These are phyloP conservation scores for Cyanoderma ruficeps DNA, from an alignment of 2,113 vertebrate genomes.

Conservation along the genomic window DNA sequence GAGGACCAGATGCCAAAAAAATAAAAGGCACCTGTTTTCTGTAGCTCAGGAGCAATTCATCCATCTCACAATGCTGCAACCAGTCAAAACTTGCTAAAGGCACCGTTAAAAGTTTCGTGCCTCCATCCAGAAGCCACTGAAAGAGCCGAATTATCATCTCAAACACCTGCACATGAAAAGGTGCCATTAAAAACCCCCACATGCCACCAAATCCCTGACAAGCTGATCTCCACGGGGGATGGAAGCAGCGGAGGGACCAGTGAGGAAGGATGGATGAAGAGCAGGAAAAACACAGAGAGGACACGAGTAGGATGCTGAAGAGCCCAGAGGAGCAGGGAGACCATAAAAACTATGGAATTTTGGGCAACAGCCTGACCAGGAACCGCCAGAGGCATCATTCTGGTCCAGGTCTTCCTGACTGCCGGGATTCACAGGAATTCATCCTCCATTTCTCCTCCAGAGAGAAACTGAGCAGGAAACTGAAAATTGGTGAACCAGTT, in stretches of 20 bases:
- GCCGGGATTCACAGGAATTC: neutral
- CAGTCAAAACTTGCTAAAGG: neutral
- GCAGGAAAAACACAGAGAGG: neutral
- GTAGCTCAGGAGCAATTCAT: neutral
- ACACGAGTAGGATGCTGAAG: neutral
- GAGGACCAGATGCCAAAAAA: neutral
- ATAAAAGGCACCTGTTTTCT: neutral
- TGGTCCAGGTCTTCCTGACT: neutral
- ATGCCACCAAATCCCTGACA: neutral
- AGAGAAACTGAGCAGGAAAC: neutral
- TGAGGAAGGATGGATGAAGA: neutral
- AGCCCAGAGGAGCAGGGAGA: neutral
- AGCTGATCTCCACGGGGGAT: neutral
- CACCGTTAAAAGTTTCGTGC: fast-evolving
- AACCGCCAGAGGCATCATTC: fast-evolving
- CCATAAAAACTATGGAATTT: neutral
- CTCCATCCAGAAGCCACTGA: neutral
- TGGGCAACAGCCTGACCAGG: neutral
- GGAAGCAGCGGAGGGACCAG: neutral
- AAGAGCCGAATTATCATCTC: neutral
- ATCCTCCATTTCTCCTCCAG: neutral
- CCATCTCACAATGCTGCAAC: neutral
- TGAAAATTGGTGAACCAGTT: neutral
- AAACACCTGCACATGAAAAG: neutral
- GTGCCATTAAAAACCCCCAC: neutral